A percentile compares a stretch with the other conserved stretches of the same genome.
phyloP scores from a whole-genome alignment of 2,797 vertebrate genomes.

The Erithacus rubecula region DNA sequence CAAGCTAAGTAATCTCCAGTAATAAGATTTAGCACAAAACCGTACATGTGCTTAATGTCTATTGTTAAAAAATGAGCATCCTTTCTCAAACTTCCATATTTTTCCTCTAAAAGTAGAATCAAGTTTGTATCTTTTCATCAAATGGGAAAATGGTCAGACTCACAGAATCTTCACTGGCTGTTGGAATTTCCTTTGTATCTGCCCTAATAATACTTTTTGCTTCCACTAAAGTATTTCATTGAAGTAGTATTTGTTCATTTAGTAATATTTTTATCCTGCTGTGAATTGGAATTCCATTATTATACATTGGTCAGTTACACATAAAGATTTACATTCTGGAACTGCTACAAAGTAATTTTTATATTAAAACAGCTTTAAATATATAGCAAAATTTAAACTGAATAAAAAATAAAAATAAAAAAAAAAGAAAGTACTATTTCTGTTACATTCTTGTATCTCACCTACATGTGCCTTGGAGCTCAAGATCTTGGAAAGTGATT shows the following conservation, averaged over 20 bases:
- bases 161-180: background rate
- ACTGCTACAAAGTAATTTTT: conserved; percentile 5
- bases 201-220: background rate
- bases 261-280: background rate
- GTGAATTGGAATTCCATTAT: background rate
- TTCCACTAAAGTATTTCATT: background rate
- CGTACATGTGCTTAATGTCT: background rate
- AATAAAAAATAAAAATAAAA: background rate
- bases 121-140: background rate
- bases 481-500: background rate
- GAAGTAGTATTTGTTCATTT: background rate
- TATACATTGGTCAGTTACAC: background rate
- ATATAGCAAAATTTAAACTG: background rate
- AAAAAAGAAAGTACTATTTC: background rate
- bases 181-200: background rate
- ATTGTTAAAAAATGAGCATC: background rate
- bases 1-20: background rate
- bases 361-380: background rate
- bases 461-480: background rate
- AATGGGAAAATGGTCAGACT: background rate
- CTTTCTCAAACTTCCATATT: background rate
- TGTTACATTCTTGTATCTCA: background rate
- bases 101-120: background rate
- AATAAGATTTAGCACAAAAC: background rate
- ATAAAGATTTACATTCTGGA: background rate